A percentile compares a stretch with the other conserved stretches of the same genome.
These are phyloP conservation scores for Sula dactylatra DNA, from an alignment of 2,113 vertebrate species.

Conservation along the genomic window DNA sequence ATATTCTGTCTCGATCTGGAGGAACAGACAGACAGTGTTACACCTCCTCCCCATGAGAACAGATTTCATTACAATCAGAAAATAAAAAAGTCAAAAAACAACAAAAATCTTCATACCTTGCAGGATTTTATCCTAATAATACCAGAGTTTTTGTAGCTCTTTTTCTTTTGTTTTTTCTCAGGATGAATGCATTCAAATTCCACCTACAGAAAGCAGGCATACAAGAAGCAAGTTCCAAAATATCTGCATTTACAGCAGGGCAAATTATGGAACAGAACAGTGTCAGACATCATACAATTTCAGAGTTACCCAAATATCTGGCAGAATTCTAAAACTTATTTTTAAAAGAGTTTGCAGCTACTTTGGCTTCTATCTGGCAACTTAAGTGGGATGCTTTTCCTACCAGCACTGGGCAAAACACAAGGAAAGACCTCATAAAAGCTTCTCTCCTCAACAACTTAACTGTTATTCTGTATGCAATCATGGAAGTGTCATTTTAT, in stretches of 20 bases:
- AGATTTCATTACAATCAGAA: neutral
- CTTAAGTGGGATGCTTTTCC: neutral
- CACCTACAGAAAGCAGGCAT: slow-evolving; percentile 70
- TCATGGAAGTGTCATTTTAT: neutral
- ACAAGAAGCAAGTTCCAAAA: neutral
- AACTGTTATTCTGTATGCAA: neutral
- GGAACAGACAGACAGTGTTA: neutral
- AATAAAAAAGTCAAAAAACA: neutral
- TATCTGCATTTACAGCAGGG: neutral
- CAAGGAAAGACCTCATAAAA: neutral
- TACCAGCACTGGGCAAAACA: neutral
- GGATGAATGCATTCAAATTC: slow-evolving; percentile 89
- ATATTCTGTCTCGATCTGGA: slow-evolving; percentile 79
- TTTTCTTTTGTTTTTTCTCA: slow-evolving; percentile 93
- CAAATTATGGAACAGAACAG: neutral
- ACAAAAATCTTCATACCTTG: slow-evolving; percentile 72
- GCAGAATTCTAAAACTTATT: neutral
- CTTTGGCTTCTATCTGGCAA: neutral
- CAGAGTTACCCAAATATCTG: neutral
- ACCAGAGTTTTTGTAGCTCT: slow-evolving; percentile 92
- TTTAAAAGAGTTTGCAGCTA: neutral
- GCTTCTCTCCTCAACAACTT: neutral
- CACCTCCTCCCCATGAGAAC: neutral
- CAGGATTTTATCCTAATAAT: slow-evolving; percentile 83
- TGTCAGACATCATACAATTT: neutral